These are phyloP conservation scores for Neolamprologus falcicula DNA, from an alignment of 2,113 vertebrate species.

Conservation along the genomic window DNA sequence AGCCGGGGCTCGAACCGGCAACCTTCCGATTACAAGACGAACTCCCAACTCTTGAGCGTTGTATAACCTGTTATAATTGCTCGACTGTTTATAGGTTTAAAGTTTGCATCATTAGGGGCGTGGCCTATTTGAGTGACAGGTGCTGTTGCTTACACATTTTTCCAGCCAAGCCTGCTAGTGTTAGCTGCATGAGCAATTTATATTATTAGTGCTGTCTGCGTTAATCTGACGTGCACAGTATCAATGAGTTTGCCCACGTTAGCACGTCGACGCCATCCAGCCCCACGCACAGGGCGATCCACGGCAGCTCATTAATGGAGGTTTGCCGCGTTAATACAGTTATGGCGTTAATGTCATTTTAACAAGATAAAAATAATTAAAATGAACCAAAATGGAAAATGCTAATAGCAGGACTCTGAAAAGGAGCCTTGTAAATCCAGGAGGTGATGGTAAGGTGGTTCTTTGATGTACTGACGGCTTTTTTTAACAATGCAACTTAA, in stretches of 20 bases:
- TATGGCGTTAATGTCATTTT: background rate
- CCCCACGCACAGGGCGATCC: background rate
- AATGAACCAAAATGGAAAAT: background rate
- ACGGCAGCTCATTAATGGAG: background rate
- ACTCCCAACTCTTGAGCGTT: no score
- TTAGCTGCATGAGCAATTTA: background rate
- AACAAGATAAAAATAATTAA: background rate
- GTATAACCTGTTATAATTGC: background rate
- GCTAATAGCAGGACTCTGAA: background rate
- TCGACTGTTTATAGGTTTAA: background rate
- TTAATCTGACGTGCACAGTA: background rate
- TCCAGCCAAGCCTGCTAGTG: background rate
- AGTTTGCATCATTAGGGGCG: background rate
- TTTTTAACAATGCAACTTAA: background rate
- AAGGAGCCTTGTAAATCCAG: background rate
- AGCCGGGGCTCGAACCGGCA: no score
- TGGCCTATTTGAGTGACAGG: background rate
- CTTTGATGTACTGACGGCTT: background rate
- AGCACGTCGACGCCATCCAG: background rate
- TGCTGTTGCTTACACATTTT: background rate
- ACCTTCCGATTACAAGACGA: no score
- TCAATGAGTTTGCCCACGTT: background rate
- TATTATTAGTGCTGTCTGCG: background rate
- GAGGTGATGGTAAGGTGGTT: background rate
- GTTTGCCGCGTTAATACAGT: background rate